These are phyloP conservation scores for Antechinus flavipes DNA, from an alignment of 2,113 vertebrate genomes.

Conservation along the genomic window DNA sequence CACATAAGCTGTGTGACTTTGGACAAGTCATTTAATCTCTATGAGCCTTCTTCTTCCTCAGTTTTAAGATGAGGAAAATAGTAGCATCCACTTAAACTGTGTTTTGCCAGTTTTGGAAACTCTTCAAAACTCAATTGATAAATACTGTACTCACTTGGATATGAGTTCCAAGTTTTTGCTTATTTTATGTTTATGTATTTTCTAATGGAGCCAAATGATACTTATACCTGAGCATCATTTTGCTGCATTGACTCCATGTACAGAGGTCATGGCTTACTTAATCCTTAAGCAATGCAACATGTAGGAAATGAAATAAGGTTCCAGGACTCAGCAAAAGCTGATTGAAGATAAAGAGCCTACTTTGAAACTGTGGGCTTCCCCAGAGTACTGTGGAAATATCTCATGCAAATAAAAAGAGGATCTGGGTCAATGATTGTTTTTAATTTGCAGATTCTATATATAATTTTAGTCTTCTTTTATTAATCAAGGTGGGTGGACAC, in stretches of 20 bases:
- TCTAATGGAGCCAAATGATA: constrained; percentile 75
- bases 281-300: constrained; percentile 86
- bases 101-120: background rate
- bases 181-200: constrained; percentile 76
- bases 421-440: constrained; percentile 81
- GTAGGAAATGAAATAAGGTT: constrained; percentile 86
- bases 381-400: constrained; percentile 80
- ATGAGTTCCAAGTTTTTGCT: constrained; percentile 57
- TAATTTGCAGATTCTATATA: constrained; percentile 79
- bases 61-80: background rate
- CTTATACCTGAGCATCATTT: constrained; percentile 76
- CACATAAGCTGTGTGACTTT: background rate
- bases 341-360: constrained; percentile 81
- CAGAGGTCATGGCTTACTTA: constrained; percentile 81
- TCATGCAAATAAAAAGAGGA: constrained; percentile 82
- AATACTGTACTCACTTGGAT: constrained; percentile 49
- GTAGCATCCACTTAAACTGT: background rate
- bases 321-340: constrained; percentile 80
- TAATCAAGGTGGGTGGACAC: constrained; percentile 58
- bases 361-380: constrained; percentile 84
- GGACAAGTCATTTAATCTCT: background rate
- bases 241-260: constrained; percentile 82
- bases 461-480: constrained; percentile 69
- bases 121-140: background rate
- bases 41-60: background rate